These are phyloP conservation scores for Cheilosia variabilis DNA, from an alignment of 2,888 invertebrate species.

Conservation along the genomic window DNA sequence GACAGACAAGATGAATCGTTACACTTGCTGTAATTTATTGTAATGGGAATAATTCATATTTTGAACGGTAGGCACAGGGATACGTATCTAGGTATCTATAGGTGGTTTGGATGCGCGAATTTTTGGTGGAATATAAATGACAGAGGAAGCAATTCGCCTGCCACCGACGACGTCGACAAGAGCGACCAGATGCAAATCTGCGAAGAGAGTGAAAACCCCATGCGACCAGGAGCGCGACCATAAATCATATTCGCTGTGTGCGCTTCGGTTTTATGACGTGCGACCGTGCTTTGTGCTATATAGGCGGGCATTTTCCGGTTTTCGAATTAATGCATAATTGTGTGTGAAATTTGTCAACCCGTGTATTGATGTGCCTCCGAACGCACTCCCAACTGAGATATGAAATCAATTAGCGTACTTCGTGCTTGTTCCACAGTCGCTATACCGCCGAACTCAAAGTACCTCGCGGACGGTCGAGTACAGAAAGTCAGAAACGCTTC, in stretches of 20 bases:
- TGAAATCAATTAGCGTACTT: background rate
- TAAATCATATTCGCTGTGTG: slow-evolving; percentile 64
- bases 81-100: slow-evolving; percentile 44
- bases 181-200: slow-evolving; percentile 46
- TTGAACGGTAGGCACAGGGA: slow-evolving; percentile 34
- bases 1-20: slow-evolving; percentile 57
- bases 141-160: slow-evolving; percentile 50
- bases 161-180: slow-evolving; percentile 4
- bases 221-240: slow-evolving; percentile 26
- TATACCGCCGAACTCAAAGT: background rate
- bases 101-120: slow-evolving; percentile 4
- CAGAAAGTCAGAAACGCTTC: slow-evolving; percentile 4
- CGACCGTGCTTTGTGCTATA: background rate
- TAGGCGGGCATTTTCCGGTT: slow-evolving; percentile 46
- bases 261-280: background rate
- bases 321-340: slow-evolving; percentile 47
- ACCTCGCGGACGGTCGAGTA: background rate
- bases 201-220: slow-evolving; percentile 34
- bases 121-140: slow-evolving; percentile 40
- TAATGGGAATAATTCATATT: slow-evolving; percentile 66
- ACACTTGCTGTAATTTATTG: slow-evolving; percentile 73
- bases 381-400: background rate
- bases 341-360: slow-evolving; percentile 59
- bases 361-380: background rate
- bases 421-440: background rate